Conservation (phyloP, 2,888 invertebrate genomes). For the Netelia virgata region DNA sequence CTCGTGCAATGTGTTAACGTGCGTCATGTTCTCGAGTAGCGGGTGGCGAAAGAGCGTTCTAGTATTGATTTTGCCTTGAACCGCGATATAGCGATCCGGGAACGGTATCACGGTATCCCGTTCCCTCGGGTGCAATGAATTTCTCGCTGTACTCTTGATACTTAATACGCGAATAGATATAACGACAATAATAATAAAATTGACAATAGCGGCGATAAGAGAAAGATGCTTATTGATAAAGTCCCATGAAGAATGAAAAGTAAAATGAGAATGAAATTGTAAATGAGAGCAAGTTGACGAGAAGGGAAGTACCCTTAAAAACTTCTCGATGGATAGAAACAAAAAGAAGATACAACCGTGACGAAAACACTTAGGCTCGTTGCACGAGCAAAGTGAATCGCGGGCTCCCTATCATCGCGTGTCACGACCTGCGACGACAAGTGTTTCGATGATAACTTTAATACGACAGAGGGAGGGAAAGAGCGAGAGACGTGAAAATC, state of each 20-base stretch:
- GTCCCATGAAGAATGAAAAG: background rate
- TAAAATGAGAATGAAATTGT: background rate
- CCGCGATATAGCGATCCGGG: conserved; percentile 66
- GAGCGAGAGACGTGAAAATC: conserved; percentile 13
- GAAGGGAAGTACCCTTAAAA: background rate
- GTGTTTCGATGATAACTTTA: conserved; percentile 53
- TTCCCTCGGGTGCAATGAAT: conserved; percentile 55
- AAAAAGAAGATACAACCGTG: conserved; percentile 20
- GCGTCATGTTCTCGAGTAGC: conserved; percentile 59
- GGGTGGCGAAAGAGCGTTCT: conserved; percentile 66
- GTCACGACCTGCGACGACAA: conserved; percentile 74
- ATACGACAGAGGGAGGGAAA: background rate
- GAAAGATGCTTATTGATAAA: conserved; percentile 1
- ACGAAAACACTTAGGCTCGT: conserved; percentile 43
- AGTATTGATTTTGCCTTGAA: conserved; percentile 68
- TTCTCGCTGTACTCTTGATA: conserved; percentile 25
- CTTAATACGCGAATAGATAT: conserved; percentile 23
- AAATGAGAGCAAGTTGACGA: background rate
- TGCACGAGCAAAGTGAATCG: conserved; percentile 44
- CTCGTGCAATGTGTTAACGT: conserved; percentile 46
- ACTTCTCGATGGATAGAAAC: background rate
- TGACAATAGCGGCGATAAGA: background rate
- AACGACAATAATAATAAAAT: conserved; percentile 1
- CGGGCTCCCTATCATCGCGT: conserved; percentile 70
- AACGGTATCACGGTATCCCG: conserved; percentile 54